Evolutionary conservation across 2,888 invertebrate genomes (phyloP), one percentile per base, ranked within the genome.

Genomic region (Palloptera scutellata): DNA sequence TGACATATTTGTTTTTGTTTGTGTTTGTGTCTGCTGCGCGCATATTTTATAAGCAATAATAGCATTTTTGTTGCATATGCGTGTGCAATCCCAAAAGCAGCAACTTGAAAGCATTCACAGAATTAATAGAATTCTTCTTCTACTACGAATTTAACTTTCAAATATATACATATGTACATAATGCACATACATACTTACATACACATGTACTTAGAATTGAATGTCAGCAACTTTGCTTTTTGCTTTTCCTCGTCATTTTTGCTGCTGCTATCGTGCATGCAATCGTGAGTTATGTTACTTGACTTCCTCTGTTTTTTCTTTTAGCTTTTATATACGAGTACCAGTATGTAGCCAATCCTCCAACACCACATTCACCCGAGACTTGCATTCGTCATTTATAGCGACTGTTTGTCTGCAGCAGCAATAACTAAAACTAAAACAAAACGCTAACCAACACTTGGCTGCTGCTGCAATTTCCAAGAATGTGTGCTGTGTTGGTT

Each of bases 1-100:
- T 81, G 79, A 78, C 82, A 81, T 79, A 79, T 78, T 76, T 78
- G 73, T 51, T 67, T 30, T 51, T 63, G 45, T 69, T 41, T 69
- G 1, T 40, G 19, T 40, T 41, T 53, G 53, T 48, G 43, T 57
- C 55, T 64, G 58, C 52, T 20, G 55, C 57, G 8, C 41, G 61
- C 62, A 67, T 60, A 52, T 62, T 62, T 67, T 64, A 64, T 57
- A 40, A 64, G 64, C 42, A 52, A 59, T 59, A 52, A 20, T 30
- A n/a, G n/a, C n/a, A 52, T 58, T 63, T 54, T 55, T 62, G 61
- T 62, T 70, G 66, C 15, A 30, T n/a, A 30, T 30, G 6, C 6
- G 30, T 30, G 30, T 6, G 6, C 2, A 30, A 30, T 4, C 6
- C 2, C 2, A 30, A 30, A 4, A 30, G 30, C 30, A 30, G 30